Percentiles rank a stretch among this genome's conserved stretches.
These are phyloP conservation scores for Potorous gilbertii DNA, from an alignment of 2,797 vertebrate species.

Conservation along the genomic window DNA sequence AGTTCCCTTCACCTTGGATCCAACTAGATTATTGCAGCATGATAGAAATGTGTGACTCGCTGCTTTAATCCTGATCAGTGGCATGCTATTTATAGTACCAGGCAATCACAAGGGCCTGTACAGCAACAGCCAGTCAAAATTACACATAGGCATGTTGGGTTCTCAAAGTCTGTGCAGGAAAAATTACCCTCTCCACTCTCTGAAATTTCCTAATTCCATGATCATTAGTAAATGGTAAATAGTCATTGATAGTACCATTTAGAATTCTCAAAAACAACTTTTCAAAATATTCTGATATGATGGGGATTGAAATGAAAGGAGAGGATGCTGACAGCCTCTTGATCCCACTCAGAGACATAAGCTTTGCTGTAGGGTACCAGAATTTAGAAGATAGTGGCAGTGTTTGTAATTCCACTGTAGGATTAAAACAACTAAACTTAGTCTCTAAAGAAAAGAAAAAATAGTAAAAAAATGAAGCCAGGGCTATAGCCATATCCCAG, in stretches of 20 bases:
- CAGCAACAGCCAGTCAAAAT: conserved; percentile 47
- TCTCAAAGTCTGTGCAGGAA: conserved; percentile 14
- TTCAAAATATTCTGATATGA: neutral
- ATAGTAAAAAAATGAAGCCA: neutral
- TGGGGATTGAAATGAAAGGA: neutral
- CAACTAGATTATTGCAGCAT: neutral
- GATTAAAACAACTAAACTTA: neutral
- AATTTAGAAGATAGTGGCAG: neutral
- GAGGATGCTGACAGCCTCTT: neutral
- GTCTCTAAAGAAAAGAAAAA: neutral
- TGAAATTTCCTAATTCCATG: neutral
- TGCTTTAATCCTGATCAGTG: conserved; percentile 7
- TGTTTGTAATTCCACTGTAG: neutral
- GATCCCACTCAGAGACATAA: neutral
- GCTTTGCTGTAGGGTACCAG: neutral
- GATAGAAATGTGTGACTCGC: conserved; percentile 8
- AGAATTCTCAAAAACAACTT: neutral
- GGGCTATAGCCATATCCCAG: neutral
- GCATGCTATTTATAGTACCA: conserved; percentile 11
- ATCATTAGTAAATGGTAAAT: neutral
- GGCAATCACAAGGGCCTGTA: neutral
- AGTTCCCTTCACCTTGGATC: neutral
- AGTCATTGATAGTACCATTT: neutral
- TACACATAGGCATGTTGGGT: neutral
- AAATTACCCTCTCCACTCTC: conserved; percentile 18